These are phyloP conservation scores for Drosophila dives DNA, from an alignment of 2,888 invertebrate species.

Conservation along the genomic window DNA sequence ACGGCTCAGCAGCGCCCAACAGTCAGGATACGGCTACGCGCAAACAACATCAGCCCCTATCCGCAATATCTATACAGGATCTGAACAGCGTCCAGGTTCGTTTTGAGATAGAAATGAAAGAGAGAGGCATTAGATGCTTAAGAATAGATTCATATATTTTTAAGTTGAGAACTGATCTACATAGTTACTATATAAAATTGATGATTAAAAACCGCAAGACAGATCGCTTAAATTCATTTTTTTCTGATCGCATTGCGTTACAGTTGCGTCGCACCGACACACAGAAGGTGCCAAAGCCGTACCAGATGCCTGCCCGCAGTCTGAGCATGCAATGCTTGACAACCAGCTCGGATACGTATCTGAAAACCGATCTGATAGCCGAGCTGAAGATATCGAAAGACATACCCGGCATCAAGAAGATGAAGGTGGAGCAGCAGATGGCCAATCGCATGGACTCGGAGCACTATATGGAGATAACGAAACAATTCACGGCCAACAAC, in stretches of 20 bases:
- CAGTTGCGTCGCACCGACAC: conserved; percentile 89
- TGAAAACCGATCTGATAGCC: conserved; percentile 94
- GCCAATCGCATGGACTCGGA: conserved; percentile 93
- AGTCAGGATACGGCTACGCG: conserved; percentile 85
- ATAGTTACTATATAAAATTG: not conserved
- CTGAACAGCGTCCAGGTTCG: conserved; percentile 90
- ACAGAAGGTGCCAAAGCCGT: conserved; percentile 91
- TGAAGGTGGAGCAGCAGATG: conserved; percentile 95
- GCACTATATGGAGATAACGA: conserved; percentile 92
- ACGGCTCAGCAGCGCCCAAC: conserved; percentile 57
- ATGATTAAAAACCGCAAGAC: not conserved
- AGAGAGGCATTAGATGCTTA: not conserved
- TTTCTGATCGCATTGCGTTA: not conserved
- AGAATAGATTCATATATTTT: not conserved
- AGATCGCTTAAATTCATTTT: not conserved
- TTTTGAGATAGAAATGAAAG: not conserved
- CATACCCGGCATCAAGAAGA: conserved; percentile 96
- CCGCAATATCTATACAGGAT: conserved; percentile 94
- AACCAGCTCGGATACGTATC: conserved; percentile 89
- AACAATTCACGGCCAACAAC: conserved; percentile 93
- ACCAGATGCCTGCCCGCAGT: conserved; percentile 93
- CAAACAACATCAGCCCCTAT: conserved; percentile 90
- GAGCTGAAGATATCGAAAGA: conserved; percentile 96
- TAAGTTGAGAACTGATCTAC: not conserved
- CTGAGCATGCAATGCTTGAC: conserved; percentile 91